Conservation (phyloP, 2,113 vertebrate genomes). For the Spermophilus dauricus region DNA sequence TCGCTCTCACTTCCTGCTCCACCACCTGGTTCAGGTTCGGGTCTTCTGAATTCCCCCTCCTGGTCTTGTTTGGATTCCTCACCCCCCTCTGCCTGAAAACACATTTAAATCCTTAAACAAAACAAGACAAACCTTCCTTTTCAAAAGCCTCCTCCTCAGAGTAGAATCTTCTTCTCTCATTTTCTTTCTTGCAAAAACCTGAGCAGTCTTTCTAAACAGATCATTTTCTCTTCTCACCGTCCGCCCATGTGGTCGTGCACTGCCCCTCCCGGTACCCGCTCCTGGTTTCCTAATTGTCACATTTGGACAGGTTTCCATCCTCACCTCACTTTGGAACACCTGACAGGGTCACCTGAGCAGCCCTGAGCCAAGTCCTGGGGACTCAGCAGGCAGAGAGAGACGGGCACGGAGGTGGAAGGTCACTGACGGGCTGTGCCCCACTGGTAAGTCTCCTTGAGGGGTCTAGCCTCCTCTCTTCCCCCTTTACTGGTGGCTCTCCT, state of each 20-base stretch:
- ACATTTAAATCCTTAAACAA: neutral
- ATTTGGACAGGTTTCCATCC: rapidly evolving
- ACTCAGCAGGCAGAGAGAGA: neutral
- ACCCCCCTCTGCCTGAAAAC: neutral
- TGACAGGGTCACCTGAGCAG: rapidly evolving
- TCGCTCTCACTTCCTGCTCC: neutral
- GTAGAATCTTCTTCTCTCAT: neutral
- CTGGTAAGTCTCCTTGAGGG: rapidly evolving
- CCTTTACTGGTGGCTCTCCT: neutral
- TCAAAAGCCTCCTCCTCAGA: neutral
- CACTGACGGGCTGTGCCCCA: neutral
- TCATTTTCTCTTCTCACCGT: neutral
- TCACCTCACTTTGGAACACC: too few relatives aligned
- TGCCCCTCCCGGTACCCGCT: rapidly evolving
- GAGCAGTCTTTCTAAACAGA: neutral
- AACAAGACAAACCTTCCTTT: neutral
- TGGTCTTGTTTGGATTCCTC: neutral
- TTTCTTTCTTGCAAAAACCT: neutral
- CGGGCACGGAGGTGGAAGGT: rapidly evolving
- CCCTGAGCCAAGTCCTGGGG: neutral
- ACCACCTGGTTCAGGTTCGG: rapidly evolving
- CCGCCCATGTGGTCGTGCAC: rapidly evolving
- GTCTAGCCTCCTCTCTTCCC: neutral
- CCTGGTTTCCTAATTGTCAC: neutral
- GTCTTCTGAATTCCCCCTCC: neutral